Base-by-base conservation (phyloP, 2,113 vertebrate genomes). In the Xiphias gladius region DNA sequence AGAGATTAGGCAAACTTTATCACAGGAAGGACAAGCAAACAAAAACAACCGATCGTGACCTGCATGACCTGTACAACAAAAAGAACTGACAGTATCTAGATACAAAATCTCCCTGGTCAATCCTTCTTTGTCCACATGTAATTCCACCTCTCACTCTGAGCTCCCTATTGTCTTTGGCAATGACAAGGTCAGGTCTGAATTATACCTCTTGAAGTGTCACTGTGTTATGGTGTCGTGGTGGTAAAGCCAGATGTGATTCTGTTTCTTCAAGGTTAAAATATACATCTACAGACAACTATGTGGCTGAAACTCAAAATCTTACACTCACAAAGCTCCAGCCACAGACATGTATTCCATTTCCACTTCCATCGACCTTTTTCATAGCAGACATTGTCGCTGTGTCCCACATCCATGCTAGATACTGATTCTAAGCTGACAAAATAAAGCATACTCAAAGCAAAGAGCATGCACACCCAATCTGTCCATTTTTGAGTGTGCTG, bases 121-220 rank as follows among this genome's bases (percentile, higher is more conserved):
- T 79, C 54, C 17, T 24, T 37, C 17, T 20, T 37, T 48, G 48
- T 68, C 54, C 32, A 28, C 20, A 67, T 78, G 48, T 24, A 63
- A 77, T 65, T 39, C 57, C 64, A 22, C 63, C 17, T 63, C 8
- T 57, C 6, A 82, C 30, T 64, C 68, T 11, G 28, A 73, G 35
- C 54, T 17, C 13, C 19, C 41, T 24, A 43, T 84, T 54, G 52
- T 59, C 46, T 62, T 77, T 57, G 52, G 30, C 16, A 20, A 11
- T 19, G 19, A 17, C 26, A 37, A 66, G 54, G 32, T 37, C 61
- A 64, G 37, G 13, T 58, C 52, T 79, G 35, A 65, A 59, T n/a
- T 17, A 26, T 32, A 48, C 24, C 9, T n/a, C 35, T 24, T 22
- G 13, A 52, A 7, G 20, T 48, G 52, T 22, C 17, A 26, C 37